A percentile compares a stretch with the other conserved stretches of the same genome.
These are phyloP conservation scores for Bombus difficillimus DNA, from an alignment of 1,140 invertebrate genomes.

Conservation along the genomic window DNA sequence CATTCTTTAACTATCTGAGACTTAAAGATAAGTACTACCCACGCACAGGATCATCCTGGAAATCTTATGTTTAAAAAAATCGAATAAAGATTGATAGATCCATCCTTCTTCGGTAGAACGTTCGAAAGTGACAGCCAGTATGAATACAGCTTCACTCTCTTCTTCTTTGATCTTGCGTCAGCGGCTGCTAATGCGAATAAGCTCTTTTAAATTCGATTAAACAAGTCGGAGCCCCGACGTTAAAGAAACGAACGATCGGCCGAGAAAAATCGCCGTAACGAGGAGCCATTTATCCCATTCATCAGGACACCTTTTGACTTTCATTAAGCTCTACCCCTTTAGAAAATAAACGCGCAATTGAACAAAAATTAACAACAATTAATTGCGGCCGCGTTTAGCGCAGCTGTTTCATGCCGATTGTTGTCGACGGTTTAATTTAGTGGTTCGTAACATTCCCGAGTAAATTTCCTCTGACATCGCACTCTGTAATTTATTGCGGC, in stretches of 20 bases:
- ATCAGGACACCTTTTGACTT: constrained; percentile 38
- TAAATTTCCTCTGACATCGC: constrained; percentile 1
- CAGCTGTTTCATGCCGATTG: constrained; percentile 19
- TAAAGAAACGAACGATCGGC: constrained; percentile 2
- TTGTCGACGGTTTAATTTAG: constrained; percentile 26
- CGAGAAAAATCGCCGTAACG: constrained; percentile 14
- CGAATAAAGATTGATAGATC: neutral
- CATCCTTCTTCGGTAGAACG: neutral
- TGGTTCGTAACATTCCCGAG: constrained; percentile 25
- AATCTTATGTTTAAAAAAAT: neutral
- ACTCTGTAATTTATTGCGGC: constrained; percentile 27
- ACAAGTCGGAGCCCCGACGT: constrained; percentile 6
- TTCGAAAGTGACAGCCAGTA: constrained; percentile 17
- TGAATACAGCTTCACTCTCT: constrained; percentile 8
- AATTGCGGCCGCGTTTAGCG: constrained; percentile 3
- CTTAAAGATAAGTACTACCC: too few relatives aligned
- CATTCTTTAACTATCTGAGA: too few relatives aligned
- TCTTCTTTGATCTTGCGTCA: constrained; percentile 30
- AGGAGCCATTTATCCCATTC: constrained; percentile 28
- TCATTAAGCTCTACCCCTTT: constrained; percentile 22
- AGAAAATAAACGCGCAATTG: constrained; percentile 29
- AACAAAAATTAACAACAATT: constrained; percentile 28
- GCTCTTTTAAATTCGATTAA: constrained; percentile 32
- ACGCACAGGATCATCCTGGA: too few relatives aligned
- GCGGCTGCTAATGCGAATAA: constrained; percentile 20